Base-by-base conservation (phyloP, 1,140 invertebrate species). In the Drosophila hydei region DNA sequence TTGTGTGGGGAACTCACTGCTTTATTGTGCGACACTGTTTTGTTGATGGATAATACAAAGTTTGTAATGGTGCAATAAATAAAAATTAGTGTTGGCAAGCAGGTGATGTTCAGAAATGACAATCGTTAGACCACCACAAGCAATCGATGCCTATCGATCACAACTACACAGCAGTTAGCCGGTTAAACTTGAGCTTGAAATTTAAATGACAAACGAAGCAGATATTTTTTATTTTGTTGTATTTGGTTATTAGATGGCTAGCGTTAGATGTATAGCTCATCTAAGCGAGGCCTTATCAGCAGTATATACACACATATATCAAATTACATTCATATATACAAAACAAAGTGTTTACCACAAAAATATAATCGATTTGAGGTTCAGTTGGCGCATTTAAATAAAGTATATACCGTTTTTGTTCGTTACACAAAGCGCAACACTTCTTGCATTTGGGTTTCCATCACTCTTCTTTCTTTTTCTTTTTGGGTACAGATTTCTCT, bases 341-440 rank as follows among this genome's bases (percentile, higher is more conserved):
- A 59, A 30, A 56, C 19, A 52, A 58, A 59, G 47, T 71, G 81
- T 74, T 61, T 65, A 64, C 56, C 60, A 70, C 55, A 25, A 27
- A 75, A 77, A 60, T 77, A 78, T 87, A 89, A 64, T 76, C 69
- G 79, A 74, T 73, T 85, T 89, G 72, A 77, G 73, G 70, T 89
- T 83, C 64, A 81, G 69, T 71, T 75, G 45, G 45, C 59, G 64
- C 54, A 84, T 65, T 74, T 71, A 77, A 83, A 89, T 85, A 88
- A 83, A 85, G 56, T 84, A 80, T 84, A 56, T 79, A 84, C 60
- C 69, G 79, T 84, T 79, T 71, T 88, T 79, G 84, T 89, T 89
- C 70, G 84, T 89, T 89, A 84, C 63, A 64, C 42, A 72, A 81
- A 60, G 40, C 48, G 48, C 33, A 25, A 21, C 45, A 14, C 21